phyloP scores from a whole-genome alignment of 1,140 invertebrate genomes.

The Brachionus paranguensis region DNA sequence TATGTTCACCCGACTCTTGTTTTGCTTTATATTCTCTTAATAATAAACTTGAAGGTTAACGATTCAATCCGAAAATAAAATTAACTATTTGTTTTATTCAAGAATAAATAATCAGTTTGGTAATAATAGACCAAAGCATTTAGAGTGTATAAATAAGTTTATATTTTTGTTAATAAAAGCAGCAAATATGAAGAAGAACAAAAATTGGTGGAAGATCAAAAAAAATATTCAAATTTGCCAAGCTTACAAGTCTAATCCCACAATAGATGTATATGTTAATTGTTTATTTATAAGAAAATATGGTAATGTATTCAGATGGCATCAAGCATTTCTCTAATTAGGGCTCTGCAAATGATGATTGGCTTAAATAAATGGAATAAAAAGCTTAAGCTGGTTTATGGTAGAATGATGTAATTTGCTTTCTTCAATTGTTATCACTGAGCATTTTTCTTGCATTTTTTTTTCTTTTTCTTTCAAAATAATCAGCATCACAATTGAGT shows the following conservation, averaged over 20 bases:
- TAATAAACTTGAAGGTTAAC: conserved; percentile 15
- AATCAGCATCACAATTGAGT: background rate
- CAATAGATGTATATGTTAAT: background rate
- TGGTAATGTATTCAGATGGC: background rate
- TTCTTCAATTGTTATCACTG: background rate
- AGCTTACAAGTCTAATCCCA: background rate
- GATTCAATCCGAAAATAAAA: conserved; percentile 27
- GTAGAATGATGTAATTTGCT: background rate
- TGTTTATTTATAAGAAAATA: background rate
- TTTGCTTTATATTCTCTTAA: background rate
- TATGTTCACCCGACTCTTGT: background rate
- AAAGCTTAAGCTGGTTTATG: background rate
- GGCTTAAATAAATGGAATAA: background rate
- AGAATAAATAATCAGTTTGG: conserved; percentile 7
- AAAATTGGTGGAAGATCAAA: background rate
- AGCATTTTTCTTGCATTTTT: background rate
- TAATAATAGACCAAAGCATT: background rate
- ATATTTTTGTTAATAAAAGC: background rate
- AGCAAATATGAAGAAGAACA: background rate
- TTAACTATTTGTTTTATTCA: conserved; percentile 27
- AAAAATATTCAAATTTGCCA: conserved; percentile 5
- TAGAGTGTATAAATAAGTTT: conserved; percentile 19
- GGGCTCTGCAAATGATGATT: background rate
- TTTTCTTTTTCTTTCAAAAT: background rate
- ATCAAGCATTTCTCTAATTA: background rate